phyloP scores from a whole-genome alignment of 2,888 invertebrate species.

The Periphyllus acericola region DNA sequence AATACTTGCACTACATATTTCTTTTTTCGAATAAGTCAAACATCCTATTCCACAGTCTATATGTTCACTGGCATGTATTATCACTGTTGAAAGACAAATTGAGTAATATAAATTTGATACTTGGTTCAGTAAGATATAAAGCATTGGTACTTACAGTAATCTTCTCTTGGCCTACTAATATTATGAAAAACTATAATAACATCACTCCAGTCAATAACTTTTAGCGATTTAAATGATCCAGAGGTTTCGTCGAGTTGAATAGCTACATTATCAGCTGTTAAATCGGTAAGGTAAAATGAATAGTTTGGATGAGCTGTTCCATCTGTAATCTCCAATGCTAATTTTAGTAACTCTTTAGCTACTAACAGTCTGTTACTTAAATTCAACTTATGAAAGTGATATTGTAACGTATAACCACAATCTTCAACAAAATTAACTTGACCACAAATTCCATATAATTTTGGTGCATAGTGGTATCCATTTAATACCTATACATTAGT shows the following conservation, averaged over 20 bases:
- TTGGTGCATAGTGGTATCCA: slow-evolving; percentile 32
- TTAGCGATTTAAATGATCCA: slow-evolving; percentile 13
- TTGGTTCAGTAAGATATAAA: not conserved
- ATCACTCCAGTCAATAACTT: slow-evolving; percentile 57
- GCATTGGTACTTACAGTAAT: slow-evolving; percentile 16
- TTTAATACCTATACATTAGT: slow-evolving; percentile 13
- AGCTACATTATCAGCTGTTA: slow-evolving; percentile 56
- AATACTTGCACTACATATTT: slow-evolving; percentile 22
- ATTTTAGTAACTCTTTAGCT: slow-evolving; percentile 35
- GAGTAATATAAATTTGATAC: not conserved
- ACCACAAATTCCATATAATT: slow-evolving; percentile 30
- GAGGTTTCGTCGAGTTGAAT: slow-evolving; percentile 9
- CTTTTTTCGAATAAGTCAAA: slow-evolving; percentile 50
- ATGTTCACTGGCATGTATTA: slow-evolving; percentile 30
- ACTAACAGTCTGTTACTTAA: slow-evolving; percentile 34
- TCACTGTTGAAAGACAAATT: not conserved
- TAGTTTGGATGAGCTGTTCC: slow-evolving; percentile 43
- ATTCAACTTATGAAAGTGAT: slow-evolving; percentile 18
- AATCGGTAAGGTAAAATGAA: slow-evolving; percentile 57
- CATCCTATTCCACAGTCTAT: slow-evolving; percentile 43
- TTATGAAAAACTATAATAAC: slow-evolving; percentile 27
- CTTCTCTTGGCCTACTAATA: not conserved
- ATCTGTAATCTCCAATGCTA: slow-evolving; percentile 50
- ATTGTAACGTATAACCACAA: slow-evolving; percentile 41
- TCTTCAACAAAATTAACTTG: slow-evolving; percentile 52